Conservation (phyloP, 2,888 invertebrate genomes). For the Holacanthella duospinosa region DNA sequence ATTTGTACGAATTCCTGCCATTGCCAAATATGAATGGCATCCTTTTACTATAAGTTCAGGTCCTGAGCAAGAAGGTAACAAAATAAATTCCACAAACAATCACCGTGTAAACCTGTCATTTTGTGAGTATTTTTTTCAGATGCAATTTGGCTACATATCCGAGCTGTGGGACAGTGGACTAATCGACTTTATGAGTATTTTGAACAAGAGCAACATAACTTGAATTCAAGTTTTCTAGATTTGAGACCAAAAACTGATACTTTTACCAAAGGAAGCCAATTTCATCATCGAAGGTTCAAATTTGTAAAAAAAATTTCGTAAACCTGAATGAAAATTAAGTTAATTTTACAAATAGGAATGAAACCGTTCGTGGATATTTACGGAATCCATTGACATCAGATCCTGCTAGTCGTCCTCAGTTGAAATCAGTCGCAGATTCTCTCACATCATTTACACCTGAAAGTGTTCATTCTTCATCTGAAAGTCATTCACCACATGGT, state of each 20-base stretch:
- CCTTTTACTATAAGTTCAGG: slow-evolving; percentile 94
- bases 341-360: background rate
- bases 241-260: background rate
- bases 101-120: background rate
- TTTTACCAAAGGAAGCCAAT: background rate
- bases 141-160: slow-evolving; percentile 84
- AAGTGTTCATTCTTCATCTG: slow-evolving; percentile 22
- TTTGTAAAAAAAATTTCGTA: background rate
- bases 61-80: slow-evolving; percentile 71
- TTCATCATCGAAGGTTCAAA: background rate
- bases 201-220: slow-evolving; percentile 57
- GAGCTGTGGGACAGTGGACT: slow-evolving; percentile 91
- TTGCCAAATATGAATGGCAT: slow-evolving; percentile 92
- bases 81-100: background rate
- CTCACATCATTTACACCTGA: slow-evolving; percentile 28
- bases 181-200: slow-evolving; percentile 75
- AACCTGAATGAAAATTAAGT: background rate
- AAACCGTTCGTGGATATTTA: background rate
- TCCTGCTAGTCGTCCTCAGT: background rate
- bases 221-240: slow-evolving; percentile 13
- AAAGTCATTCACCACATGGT: slow-evolving; percentile 7
- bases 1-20: slow-evolving; percentile 81
- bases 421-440: slow-evolving; percentile 22
- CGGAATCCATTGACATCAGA: background rate
- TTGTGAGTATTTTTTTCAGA: slow-evolving; percentile 49